These are phyloP conservation scores for Amiota mariae DNA, from an alignment of 2,888 invertebrate species.

Conservation along the genomic window DNA sequence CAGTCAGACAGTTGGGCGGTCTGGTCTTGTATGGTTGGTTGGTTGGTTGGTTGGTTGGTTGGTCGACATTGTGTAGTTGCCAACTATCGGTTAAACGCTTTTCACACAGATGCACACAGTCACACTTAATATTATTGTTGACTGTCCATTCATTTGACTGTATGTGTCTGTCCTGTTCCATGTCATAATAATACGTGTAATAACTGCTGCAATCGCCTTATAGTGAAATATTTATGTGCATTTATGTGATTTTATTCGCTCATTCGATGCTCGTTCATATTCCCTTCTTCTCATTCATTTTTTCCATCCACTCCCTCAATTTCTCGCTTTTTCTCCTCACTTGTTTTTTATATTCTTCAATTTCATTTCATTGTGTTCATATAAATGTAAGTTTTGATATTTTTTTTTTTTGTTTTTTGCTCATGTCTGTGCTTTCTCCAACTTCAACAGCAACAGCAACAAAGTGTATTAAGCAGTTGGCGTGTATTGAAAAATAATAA, in stretches of 20 bases:
- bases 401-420: too few species aligned
- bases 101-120: constrained; percentile 14
- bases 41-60: too few species aligned
- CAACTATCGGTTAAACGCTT: constrained; percentile 15
- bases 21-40: too few species aligned
- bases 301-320: constrained; percentile 4
- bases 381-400: too few species aligned
- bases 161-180: constrained; percentile 20
- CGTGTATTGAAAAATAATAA: constrained; percentile 34
- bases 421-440: constrained; percentile 57
- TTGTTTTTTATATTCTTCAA: constrained; percentile 53
- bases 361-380: not conserved
- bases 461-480: constrained; percentile 59
- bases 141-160: constrained; percentile 14
- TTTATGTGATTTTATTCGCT: constrained; percentile 11
- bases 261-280: not conserved
- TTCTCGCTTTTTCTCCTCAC: constrained; percentile 26
- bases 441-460: constrained; percentile 54
- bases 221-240: constrained; percentile 38
- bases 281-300: constrained; percentile 38
- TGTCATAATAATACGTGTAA: constrained; percentile 59
- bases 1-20: too few species aligned
- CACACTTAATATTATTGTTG: constrained; percentile 28
- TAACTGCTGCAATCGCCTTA: constrained; percentile 62
- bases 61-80: constrained; percentile 13